Percentiles rank a stretch among this genome's conserved stretches.
Evolutionary conservation across 2,113 vertebrate genomes (phyloP).

Genomic region (Ciconia maguari): DNA sequence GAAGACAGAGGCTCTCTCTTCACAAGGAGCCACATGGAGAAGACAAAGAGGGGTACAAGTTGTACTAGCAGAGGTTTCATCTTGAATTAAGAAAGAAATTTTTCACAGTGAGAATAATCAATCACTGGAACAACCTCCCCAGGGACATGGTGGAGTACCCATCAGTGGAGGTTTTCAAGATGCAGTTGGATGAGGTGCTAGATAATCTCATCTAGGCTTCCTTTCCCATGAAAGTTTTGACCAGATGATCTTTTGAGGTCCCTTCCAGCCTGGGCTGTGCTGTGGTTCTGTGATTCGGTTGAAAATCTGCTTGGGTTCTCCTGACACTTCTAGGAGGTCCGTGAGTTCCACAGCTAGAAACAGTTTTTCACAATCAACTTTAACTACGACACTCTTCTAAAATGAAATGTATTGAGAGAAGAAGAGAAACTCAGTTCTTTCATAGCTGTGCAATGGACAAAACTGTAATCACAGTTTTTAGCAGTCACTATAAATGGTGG

Average conservation of each 20-base stretch:
- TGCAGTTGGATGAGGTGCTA: background rate
- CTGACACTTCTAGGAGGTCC: background rate
- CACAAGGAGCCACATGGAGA: background rate
- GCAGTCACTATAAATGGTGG: background rate
- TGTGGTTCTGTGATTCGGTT: background rate
- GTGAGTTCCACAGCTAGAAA: background rate
- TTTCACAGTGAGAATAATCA: background rate
- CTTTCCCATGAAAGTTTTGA: background rate
- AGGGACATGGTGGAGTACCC: background rate
- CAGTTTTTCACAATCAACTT: background rate
- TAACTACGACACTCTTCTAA: background rate
- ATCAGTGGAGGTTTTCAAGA: background rate
- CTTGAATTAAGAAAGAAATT: background rate
- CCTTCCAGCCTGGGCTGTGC: background rate
- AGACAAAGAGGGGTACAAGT: background rate
- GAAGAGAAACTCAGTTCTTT: background rate
- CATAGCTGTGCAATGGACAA: background rate
- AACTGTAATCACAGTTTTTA: background rate
- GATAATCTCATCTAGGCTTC: background rate
- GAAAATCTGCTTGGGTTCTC: background rate
- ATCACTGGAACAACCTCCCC: background rate
- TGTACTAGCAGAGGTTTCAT: background rate
- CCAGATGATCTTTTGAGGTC: background rate
- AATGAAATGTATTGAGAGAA: background rate
- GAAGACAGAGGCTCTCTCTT: background rate